Base-by-base conservation (phyloP, 2,113 vertebrate genomes). In the Arvicanthis niloticus region DNA sequence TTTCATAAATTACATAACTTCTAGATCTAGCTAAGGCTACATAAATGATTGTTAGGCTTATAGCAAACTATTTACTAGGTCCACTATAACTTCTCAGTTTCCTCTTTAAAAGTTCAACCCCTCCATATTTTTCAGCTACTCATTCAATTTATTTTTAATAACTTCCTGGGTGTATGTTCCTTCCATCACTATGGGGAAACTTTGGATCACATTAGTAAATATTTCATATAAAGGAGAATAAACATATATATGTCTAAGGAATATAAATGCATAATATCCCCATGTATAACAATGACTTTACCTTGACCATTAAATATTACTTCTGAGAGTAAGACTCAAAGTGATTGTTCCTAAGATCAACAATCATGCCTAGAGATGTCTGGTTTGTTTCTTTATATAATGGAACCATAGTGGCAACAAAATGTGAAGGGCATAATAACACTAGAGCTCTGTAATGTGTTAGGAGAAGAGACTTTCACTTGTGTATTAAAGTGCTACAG, bases 391-490 rank as follows among this genome's bases (percentile, higher is more conserved):
- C 21, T 96, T 2, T 77, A 85, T 93, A 60, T 24, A 0, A 72
- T 92, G 91, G 77, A 96, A 92, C 56, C 77, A n/a, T 70, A 40
- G 42, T 19, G 45, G 40, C 88, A 91, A 60, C 88, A 92, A 92
- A 95, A 53, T 89, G 97, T 96, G 93, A 96, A 96, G 92, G 96
- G 95, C 78, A 84, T 95, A 48, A 93, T 31, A 1, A 95, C 96
- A 95, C 91, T 94, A 91, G 97, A 96, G 95, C 67, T 98, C 76
- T 94, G 93, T 98, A 94, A 97, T 95, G 96, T 98, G 88, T 96
- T 97, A 98, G 96, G 95, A 91, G 97, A 97, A 98, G 95, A 97
- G 97, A 97, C 97, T 98, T 98, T 97, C 81, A 58, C 82, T 98
- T 98, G 97, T 98, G 97, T 98, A 95, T 98, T 90, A 98, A 97